Percentiles rank a stretch among this genome's conserved stretches.
These are phyloP conservation scores for Argyrosomus japonicus DNA, from an alignment of 2,113 vertebrate genomes.

Conservation along the genomic window DNA sequence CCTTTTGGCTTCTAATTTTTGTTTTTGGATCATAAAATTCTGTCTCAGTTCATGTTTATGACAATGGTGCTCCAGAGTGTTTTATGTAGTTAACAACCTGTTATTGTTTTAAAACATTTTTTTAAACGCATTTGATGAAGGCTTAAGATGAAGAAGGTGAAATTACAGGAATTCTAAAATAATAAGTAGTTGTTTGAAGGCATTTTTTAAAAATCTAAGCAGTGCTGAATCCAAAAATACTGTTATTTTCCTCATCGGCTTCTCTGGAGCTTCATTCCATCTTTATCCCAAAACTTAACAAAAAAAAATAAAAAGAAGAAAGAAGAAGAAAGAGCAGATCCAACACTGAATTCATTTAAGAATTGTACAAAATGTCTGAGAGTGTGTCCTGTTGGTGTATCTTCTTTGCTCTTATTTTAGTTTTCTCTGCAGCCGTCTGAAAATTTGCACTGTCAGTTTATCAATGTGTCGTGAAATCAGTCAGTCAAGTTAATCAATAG, in stretches of 20 bases:
- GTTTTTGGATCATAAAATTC: constrained; percentile 39
- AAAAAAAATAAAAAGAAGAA: constrained; percentile 36
- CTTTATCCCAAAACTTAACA: constrained; percentile 11
- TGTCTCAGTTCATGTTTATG: constrained; percentile 43
- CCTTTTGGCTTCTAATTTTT: constrained; percentile 42
- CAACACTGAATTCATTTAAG: constrained; percentile 50
- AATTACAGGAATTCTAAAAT: constrained; percentile 29
- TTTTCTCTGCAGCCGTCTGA: constrained; percentile 65
- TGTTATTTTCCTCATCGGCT: constrained; percentile 8
- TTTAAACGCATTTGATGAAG: constrained; percentile 59
- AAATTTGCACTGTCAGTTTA: constrained; percentile 76
- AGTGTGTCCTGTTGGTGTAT: constrained; percentile 52
- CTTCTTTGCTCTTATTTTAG: constrained; percentile 63
- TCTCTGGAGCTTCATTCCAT: constrained; percentile 74
- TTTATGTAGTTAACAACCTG: constrained; percentile 57
- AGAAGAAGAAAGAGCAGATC: constrained; percentile 26
- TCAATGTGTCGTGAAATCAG: constrained; percentile 67
- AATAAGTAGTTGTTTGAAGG: background rate
- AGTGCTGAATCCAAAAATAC: constrained; percentile 46
- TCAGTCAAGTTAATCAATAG: constrained; percentile 60
- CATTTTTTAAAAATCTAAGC: constrained; percentile 27
- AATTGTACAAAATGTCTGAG: constrained; percentile 57
- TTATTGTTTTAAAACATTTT: constrained; percentile 68
- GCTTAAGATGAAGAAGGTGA: constrained; percentile 50
- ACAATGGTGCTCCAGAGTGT: constrained; percentile 68